Percentiles rank a stretch among this genome's conserved stretches.
These are phyloP conservation scores for Coturnix japonica DNA, from an alignment of 2,113 vertebrate genomes.

Conservation along the genomic window DNA sequence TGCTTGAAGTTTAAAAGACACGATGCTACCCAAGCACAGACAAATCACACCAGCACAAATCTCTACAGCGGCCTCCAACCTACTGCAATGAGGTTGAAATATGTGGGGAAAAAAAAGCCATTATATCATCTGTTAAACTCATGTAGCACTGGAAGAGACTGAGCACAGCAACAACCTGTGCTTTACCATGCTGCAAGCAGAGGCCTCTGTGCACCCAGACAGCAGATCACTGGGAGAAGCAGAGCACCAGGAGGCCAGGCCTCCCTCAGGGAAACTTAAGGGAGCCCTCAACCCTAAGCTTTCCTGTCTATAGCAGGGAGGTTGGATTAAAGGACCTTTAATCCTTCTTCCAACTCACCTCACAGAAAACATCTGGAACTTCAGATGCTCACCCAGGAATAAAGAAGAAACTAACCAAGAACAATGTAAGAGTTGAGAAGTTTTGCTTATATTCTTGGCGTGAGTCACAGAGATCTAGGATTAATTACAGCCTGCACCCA, in stretches of 20 bases:
- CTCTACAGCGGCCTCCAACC: not conserved
- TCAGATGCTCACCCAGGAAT: not conserved
- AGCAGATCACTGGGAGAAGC: not conserved
- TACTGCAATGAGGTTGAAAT: not conserved
- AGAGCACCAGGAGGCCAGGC: not conserved
- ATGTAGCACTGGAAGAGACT: not conserved
- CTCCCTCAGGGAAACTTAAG: not conserved
- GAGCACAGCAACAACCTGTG: not conserved
- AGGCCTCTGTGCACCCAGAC: not conserved
- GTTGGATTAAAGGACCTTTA: no score
- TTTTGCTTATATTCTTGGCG: constrained; percentile 45
- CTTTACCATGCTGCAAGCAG: not conserved
- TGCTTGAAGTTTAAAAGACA: not conserved
- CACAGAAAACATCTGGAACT: not conserved
- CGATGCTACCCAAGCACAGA: not conserved
- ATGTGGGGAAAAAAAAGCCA: not conserved
- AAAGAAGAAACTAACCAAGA: constrained; percentile 36
- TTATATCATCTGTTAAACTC: not conserved
- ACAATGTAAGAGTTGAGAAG: constrained; percentile 20
- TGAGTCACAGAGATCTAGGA: constrained; percentile 52
- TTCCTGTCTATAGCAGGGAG: no score
- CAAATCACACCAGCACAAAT: not conserved
- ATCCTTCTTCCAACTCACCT: not conserved
- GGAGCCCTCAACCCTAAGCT: not conserved
- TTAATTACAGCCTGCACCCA: constrained; percentile 51